Conservation (phyloP, 2,888 invertebrate species). For the Trachelus stipa region DNA sequence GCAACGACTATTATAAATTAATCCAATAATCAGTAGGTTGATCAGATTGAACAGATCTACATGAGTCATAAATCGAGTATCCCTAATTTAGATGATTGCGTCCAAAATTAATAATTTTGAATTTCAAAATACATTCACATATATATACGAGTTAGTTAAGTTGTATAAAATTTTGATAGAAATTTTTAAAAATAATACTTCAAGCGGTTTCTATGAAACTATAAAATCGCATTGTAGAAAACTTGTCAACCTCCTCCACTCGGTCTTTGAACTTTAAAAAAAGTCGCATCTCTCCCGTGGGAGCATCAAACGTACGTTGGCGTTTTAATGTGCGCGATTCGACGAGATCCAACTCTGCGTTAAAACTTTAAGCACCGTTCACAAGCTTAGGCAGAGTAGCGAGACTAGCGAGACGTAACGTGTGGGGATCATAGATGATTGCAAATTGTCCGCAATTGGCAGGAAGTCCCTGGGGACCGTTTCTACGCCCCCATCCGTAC, state of each 20-base stretch:
- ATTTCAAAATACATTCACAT: neutral
- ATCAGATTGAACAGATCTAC: neutral
- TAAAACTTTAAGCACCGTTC: constrained; percentile 47
- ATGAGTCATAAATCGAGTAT: neutral
- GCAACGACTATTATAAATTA: constrained; percentile 17
- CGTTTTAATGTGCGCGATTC: constrained; percentile 38
- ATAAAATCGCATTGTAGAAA: neutral
- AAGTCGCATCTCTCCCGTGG: neutral
- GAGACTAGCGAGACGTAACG: constrained; percentile 49
- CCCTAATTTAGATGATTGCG: neutral
- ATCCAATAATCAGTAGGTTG: constrained; percentile 10
- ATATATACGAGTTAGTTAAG: neutral
- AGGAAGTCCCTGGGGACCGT: constrained; percentile 63
- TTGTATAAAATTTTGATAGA: neutral
- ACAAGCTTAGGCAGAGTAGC: constrained; percentile 32
- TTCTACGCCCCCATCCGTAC: constrained; percentile 52
- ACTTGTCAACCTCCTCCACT: neutral
- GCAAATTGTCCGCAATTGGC: constrained; percentile 66
- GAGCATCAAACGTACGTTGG: neutral
- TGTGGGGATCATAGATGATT: constrained; percentile 65
- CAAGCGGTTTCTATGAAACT: neutral
- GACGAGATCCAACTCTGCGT: constrained; percentile 35
- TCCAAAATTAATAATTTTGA: neutral
- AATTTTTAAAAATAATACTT: neutral
- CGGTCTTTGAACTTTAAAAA: neutral